Evolutionary conservation across 2,113 vertebrate species (phyloP), one percentile per base, ranked within the genome.

Genomic region (Ploceus nigricollis): DNA sequence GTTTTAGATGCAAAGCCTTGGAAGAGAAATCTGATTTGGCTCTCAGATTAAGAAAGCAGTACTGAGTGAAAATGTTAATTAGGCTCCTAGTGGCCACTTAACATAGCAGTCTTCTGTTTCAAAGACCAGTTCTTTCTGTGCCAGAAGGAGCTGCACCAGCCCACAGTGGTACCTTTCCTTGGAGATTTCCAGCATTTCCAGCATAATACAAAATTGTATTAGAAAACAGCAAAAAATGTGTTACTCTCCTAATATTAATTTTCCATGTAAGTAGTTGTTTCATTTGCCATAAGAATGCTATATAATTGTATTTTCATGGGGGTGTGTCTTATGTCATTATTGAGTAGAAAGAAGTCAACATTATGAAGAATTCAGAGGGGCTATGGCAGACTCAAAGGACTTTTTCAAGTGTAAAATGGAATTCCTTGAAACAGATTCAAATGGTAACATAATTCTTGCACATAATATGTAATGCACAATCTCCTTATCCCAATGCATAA

Each of bases 181-280:
- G 68, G 45, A 91, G 35, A 56, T 63, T 90, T 85, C 42, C 17
- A 37, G 54, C 9, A 63, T n/a, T n/a, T n/a, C n/a, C n/a, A n/a
- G n/a, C n/a, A n/a, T n/a, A n/a, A n/a, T n/a, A 24, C n/a, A 95
- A 89, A 89, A 89, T 5, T 60, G 8, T n/a, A 48, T 71, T 87
- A 85, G 35, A 87, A 81, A 53, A 45, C 37, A 7, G 5, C 42
- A 82, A 91, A 91, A 91, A 77, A 54, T 75, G 22, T 35, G 6
- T 77, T 72, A 37, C 18, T 76, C 7, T 88, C 19, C 18, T 82
- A 76, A 50, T 45, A 79, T 24, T 89, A 53, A 19, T 57, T 90
- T 91, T 80, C 20, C 27, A 18, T 72, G 30, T 33, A 79, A 89
- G 28, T 19, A 14, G 31, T 66, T 80, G 40, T 47, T 85, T 48